Percentiles rank a stretch among this genome's conserved stretches.
phyloP scores from a whole-genome alignment of 2,113 vertebrate species.

The Phycodurus eques region DNA sequence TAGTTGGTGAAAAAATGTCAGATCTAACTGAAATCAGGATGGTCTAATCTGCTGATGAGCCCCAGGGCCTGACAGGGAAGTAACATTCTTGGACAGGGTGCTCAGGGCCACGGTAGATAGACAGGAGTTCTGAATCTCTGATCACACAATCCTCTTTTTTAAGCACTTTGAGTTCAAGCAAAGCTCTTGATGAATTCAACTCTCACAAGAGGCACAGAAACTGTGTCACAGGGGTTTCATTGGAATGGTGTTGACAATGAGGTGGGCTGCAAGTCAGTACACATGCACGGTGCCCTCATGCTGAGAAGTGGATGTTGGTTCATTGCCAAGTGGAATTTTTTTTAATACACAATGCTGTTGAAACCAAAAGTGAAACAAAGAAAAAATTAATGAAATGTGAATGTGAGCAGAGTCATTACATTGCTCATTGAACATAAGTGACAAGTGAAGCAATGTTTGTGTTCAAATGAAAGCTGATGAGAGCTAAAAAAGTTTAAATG shows the following conservation, averaged over 20 bases:
- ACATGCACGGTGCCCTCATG: slow-evolving; percentile 9
- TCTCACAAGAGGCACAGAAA: slow-evolving; percentile 30
- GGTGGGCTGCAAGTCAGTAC: slow-evolving; percentile 13
- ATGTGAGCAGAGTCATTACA: slow-evolving; percentile 10
- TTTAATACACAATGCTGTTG: background rate
- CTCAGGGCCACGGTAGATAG: slow-evolving; percentile 27
- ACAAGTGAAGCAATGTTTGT: background rate
- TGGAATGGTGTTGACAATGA: slow-evolving; percentile 39
- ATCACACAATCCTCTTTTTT: slow-evolving; percentile 37
- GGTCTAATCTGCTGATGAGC: slow-evolving; percentile 43
- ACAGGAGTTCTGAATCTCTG: slow-evolving; percentile 40
- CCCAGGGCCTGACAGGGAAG: slow-evolving; percentile 38
- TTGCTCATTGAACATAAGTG: background rate
- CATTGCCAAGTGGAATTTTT: background rate
- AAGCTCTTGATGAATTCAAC: slow-evolving; percentile 29
- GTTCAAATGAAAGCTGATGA: too few species aligned
- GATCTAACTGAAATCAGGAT: slow-evolving; percentile 41
- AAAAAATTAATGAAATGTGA: background rate
- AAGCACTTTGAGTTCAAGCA: slow-evolving; percentile 31
- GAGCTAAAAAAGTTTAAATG: too few species aligned
- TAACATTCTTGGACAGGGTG: slow-evolving; percentile 34
- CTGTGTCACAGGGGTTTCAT: slow-evolving; percentile 27
- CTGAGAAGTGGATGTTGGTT: slow-evolving; percentile 13
- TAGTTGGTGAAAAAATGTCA: slow-evolving; percentile 25
- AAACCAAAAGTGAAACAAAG: slow-evolving; percentile 22